Conservation (phyloP, 2,113 vertebrate species). For the Bostrychus sinensis region DNA sequence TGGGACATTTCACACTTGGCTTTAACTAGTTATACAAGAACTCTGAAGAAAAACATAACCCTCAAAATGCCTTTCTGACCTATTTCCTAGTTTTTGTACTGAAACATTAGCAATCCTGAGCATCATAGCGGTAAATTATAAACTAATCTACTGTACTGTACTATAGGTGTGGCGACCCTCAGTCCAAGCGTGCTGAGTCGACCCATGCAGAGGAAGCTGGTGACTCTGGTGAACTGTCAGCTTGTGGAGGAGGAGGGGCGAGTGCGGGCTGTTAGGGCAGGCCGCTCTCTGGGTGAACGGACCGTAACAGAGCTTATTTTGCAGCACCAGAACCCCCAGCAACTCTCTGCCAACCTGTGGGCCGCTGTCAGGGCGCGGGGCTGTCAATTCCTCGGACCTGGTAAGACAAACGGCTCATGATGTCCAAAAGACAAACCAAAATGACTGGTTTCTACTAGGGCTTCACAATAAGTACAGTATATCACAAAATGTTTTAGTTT, state of each 20-base stretch:
- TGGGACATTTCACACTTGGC: neutral
- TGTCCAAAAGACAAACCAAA: constrained; percentile 5
- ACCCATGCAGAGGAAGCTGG: constrained; percentile 97
- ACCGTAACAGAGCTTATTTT: constrained; percentile 98
- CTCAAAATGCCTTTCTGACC: neutral
- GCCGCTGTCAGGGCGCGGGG: constrained; percentile 95
- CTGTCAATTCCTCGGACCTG: constrained; percentile 97
- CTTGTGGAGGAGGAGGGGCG: constrained; percentile 96
- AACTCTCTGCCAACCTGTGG: constrained; percentile 98
- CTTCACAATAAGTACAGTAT: too few species aligned
- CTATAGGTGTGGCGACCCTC: constrained; percentile 85
- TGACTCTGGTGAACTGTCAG: constrained; percentile 95
- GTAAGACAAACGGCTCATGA: constrained; percentile 68
- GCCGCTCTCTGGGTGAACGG: constrained; percentile 92
- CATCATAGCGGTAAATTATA: neutral
- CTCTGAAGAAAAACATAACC: neutral
- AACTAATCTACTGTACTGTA: constrained; percentile 1
- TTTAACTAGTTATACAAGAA: neutral
- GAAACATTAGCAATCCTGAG: too few species aligned
- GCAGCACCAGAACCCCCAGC: constrained; percentile 97
- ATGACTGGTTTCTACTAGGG: too few species aligned
- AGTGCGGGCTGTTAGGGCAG: constrained; percentile 89
- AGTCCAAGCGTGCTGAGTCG: constrained; percentile 91
- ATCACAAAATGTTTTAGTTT: too few species aligned
- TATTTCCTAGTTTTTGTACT: neutral